phyloP scores from a whole-genome alignment of 2,888 invertebrate species.

The Andrena camellia region DNA sequence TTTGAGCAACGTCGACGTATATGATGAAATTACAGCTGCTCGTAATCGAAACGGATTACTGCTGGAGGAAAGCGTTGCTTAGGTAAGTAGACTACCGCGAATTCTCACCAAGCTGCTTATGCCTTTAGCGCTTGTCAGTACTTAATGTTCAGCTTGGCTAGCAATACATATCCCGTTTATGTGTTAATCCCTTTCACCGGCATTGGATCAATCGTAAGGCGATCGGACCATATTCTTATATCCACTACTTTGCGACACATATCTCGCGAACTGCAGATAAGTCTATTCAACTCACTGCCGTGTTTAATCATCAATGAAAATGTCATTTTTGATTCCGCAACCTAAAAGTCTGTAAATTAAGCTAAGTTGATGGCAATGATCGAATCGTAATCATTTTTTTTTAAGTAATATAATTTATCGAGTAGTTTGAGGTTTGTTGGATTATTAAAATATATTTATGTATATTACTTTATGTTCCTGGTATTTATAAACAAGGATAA shows the following conservation, averaged over 20 bases:
- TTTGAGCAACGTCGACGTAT: constrained; percentile 75
- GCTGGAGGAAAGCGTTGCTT: constrained; percentile 82
- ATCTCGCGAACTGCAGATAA: not conserved
- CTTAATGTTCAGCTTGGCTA: constrained; percentile 45
- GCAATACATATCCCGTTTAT: constrained; percentile 5
- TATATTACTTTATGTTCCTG: too few relatives aligned
- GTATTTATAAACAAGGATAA: not conserved
- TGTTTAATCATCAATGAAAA: not conserved
- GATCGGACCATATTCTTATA: not conserved
- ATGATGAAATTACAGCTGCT: constrained; percentile 84
- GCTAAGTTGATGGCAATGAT: not conserved
- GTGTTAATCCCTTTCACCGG: constrained; percentile 8
- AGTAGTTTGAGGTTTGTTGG: not conserved
- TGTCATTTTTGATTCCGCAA: too few relatives aligned
- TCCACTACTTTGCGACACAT: not conserved
- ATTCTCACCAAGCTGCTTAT: constrained; percentile 52
- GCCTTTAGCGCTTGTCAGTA: constrained; percentile 40
- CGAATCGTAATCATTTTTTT: not conserved
- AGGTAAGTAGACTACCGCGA: constrained; percentile 74
- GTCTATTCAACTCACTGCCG: not conserved
- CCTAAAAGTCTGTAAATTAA: too few relatives aligned
- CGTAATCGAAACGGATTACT: constrained; percentile 83
- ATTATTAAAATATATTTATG: too few relatives aligned
- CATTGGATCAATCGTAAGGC: not conserved
- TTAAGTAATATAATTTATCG: not conserved